Base-by-base conservation (phyloP, 2,113 vertebrate species). In the Percina caprodes region DNA sequence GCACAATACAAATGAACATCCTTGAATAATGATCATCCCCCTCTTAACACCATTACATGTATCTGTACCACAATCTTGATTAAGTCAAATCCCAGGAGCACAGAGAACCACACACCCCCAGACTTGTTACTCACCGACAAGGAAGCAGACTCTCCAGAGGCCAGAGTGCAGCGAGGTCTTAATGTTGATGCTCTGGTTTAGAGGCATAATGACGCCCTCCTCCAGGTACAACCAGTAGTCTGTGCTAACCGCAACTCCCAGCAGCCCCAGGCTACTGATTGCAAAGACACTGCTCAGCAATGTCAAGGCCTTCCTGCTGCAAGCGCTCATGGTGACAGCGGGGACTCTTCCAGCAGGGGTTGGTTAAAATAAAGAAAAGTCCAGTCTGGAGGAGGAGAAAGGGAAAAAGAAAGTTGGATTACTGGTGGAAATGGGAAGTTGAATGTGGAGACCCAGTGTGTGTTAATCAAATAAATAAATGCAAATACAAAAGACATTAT, bases 201-300 rank as follows among this genome's bases (percentile, higher is more conserved):
- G 95, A 26, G 96, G 96, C 75, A 96, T 91, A 51, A 98, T 91
- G 78, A 96, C 92, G 6, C 97, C 97, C 79, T 98, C 97, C 83
- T 99, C 97, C 94, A 98, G 93, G 93, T 98, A 97, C 68, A 99
- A 90, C 97, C 97, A 99, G 92, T 98, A 98, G 94, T 99, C 97
- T 0, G 97, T 98, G 95, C 96, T 96, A 87, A 98, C 97, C 0
- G 97, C 96, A 21, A 97, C 93, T 72, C 97, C 97, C 92, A 98
- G 95, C 19, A 98, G 95, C 24, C 96, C 97, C 80, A 98, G 93
- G 82, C 96, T 92, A 0, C 97, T 97, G 82, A 98, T 95, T 0
- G 97, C 96, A 10, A 98, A 97, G 74, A 97, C 94, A 0, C 96
- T 97, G 95, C 97, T 97, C 84, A 99, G 95, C 92, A 98, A 91